Evolutionary conservation across 2,113 vertebrate genomes (phyloP), one percentile per base, ranked within the genome.

Genomic region (Daphoenositta chrysoptera): DNA sequence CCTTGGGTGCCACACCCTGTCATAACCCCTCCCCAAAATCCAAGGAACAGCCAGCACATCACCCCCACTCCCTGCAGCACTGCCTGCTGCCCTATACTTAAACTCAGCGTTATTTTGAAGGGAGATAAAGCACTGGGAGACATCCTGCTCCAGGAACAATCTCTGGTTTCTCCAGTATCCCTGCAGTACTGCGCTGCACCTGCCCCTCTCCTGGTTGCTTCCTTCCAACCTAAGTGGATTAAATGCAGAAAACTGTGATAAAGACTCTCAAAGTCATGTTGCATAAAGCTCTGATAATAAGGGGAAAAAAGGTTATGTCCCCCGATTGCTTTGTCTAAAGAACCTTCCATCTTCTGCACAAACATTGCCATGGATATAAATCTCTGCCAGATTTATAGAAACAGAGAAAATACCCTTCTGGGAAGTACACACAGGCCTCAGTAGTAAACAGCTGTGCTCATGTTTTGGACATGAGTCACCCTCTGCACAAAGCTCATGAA

Each of bases 381-480:
- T 23, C 45, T 88, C 54, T 56, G 63, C 37, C 83, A 93, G 72
- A 70, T 63, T 68, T 44, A 33, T 3, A 35, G 76, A 89, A 84
- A 75, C 8, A 86, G 63, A 75, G 40, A 61, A 64, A 80, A 77
- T 18, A 54, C 50, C 69, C 72, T 89, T 53, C 80, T 94, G 37
- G 44, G 44, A 90, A 88, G 30, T 14, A 39, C 76, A 58, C 2
- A 20, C 18, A 68, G 33, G 40, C 13, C 48, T 45, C 4, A 2
- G 44, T 13, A 58, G 86, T 58, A 68, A 90, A 83, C 40, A 77
- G 79, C 73, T 75, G 54, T 63, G 60, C 71, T 92, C 58, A 31
- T 77, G 72, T 66, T 93, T 86, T 70, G 86, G 94, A 86, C 76
- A 26, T 31, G 85, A 91, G 73, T 89, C 65, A 75, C 60, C 65